Conservation (phyloP, 2,797 vertebrate genomes). For the Fistularia commersonii region DNA sequence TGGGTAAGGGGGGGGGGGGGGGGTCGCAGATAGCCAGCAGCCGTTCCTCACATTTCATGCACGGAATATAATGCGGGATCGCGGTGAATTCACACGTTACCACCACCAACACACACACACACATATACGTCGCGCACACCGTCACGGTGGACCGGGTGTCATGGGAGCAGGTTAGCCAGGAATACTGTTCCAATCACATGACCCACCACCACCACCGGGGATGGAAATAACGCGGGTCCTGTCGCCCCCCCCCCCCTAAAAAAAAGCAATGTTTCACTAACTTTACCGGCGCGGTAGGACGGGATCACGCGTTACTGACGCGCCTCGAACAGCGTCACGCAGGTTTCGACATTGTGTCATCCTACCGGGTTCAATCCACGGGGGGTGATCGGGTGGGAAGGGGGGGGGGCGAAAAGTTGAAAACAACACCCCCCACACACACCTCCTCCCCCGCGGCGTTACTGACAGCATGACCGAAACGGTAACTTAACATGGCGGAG, state of each 20-base stretch:
- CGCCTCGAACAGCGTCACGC: no score
- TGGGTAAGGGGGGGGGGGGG: neutral
- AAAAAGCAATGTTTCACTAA: neutral
- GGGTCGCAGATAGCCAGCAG: neutral
- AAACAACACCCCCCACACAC: slow-evolving; percentile 18
- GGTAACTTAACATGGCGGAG: slow-evolving; percentile 65
- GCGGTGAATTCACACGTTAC: slow-evolving; percentile 7
- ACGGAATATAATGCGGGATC: neutral
- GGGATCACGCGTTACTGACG: no score
- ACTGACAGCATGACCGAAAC: slow-evolving; percentile 25
- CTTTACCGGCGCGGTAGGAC: neutral
- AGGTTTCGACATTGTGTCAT: slow-evolving; percentile 8
- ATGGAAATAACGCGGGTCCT: slow-evolving; percentile 10
- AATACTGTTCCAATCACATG: neutral
- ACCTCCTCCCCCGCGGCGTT: slow-evolving; percentile 10
- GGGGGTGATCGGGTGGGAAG: neutral
- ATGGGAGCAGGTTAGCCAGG: neutral
- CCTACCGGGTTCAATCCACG: neutral
- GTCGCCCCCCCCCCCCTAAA: neutral
- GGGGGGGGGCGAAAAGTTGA: slow-evolving; percentile 41
- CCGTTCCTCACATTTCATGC: slow-evolving; percentile 13
- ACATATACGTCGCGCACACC: slow-evolving; percentile 4
- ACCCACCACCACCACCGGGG: neutral
- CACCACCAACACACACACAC: neutral
- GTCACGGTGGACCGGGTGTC: neutral